These are phyloP conservation scores for Narcine bancroftii DNA, from an alignment of 2,113 vertebrate genomes.

Conservation along the genomic window DNA sequence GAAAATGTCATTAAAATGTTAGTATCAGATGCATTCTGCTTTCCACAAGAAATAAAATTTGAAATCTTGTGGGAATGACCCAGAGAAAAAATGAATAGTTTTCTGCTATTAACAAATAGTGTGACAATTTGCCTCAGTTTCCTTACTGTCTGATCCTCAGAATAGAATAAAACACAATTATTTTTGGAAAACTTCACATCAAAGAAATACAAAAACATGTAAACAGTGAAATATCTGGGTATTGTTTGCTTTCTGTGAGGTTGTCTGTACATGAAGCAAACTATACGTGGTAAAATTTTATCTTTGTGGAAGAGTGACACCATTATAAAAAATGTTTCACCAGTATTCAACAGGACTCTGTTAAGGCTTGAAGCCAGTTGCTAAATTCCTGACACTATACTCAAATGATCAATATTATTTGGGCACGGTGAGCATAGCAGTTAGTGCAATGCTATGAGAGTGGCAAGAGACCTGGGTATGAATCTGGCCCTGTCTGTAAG, in stretches of 20 bases:
- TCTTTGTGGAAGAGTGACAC: not conserved
- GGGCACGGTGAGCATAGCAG: no score
- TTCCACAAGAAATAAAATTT: not conserved
- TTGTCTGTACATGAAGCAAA: not conserved
- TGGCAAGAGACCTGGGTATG: no score
- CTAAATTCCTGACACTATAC: not conserved
- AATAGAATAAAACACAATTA: not conserved
- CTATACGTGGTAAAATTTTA: not conserved
- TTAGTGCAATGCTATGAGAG: no score
- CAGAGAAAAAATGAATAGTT: not conserved
- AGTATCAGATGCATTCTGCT: not conserved
- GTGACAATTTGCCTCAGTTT: not conserved
- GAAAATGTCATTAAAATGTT: not conserved
- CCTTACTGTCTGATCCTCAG: not conserved
- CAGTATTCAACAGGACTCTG: not conserved
- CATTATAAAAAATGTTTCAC: not conserved
- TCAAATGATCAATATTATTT: not conserved
- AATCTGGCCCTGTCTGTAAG: no score
- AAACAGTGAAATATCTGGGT: not conserved
- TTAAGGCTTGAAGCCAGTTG: not conserved
- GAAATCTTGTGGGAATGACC: not conserved
- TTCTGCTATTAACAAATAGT: no score
- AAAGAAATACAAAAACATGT: not conserved
- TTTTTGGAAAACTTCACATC: not conserved
- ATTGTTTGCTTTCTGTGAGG: not conserved